Conservation (phyloP, 2,888 invertebrate genomes). For the Orthosia cruda region DNA sequence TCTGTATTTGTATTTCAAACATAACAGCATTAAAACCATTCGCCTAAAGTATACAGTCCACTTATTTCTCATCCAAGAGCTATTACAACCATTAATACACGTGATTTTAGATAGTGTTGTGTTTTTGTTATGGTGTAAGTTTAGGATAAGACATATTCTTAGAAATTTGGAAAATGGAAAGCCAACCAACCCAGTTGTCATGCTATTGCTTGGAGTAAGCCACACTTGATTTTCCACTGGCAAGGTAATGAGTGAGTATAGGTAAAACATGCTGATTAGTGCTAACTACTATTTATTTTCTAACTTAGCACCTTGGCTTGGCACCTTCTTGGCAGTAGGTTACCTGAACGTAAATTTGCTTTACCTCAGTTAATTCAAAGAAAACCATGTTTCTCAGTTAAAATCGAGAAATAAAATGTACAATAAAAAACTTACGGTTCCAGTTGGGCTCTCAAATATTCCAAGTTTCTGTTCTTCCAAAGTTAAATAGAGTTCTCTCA, state of each 20-base stretch:
- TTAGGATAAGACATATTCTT: background rate
- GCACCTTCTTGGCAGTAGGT: too few species aligned
- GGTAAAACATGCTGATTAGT: background rate
- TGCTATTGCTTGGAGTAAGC: too few species aligned
- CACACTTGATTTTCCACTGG: too few species aligned
- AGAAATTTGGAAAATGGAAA: too few species aligned
- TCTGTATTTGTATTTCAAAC: too few species aligned
- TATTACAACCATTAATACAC: background rate
- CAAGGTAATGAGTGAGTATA: background rate
- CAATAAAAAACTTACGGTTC: slow-evolving; percentile 94
- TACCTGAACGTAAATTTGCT: background rate
- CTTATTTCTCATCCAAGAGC: too few species aligned
- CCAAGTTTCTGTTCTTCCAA: slow-evolving; percentile 95
- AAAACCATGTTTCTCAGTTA: too few species aligned
- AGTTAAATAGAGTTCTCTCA: slow-evolving; percentile 95
- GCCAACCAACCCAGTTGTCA: too few species aligned
- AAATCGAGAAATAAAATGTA: slow-evolving; percentile 82
- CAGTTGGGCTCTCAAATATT: slow-evolving; percentile 99
- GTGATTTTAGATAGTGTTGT: background rate
- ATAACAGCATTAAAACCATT: too few species aligned
- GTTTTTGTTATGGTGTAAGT: background rate
- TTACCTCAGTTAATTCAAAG: background rate
- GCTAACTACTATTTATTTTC: background rate
- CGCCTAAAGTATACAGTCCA: too few species aligned
- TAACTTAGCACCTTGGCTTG: background rate